Percentiles rank a stretch among this genome's conserved stretches.
Evolutionary conservation across 2,797 vertebrate species (phyloP).

Genomic region (Thripadectes ignobilis): DNA sequence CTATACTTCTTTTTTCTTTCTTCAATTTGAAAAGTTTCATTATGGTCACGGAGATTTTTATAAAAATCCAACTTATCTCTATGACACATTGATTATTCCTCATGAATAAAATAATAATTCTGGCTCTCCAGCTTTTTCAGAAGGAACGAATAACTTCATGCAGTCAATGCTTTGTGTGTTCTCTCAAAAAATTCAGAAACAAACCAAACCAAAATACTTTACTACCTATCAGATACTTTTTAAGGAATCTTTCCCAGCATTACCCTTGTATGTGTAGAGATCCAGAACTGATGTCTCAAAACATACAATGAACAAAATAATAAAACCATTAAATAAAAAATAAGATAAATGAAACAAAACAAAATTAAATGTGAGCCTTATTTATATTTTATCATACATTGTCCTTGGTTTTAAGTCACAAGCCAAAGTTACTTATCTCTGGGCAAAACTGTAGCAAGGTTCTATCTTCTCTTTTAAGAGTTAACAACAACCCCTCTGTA

Average conservation of each 20-base stretch:
- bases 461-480: background rate
- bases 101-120: slow-evolving; percentile 60
- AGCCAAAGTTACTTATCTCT: background rate
- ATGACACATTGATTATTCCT: slow-evolving; percentile 54
- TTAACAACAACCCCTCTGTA: background rate
- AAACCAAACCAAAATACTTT: background rate
- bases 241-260: background rate
- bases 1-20: background rate
- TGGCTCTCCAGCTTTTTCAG: slow-evolving; percentile 23
- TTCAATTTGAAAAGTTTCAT: background rate
- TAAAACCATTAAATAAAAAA: background rate
- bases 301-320: background rate
- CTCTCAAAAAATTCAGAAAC: background rate
- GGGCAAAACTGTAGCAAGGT: background rate
- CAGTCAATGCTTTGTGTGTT: background rate
- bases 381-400: background rate
- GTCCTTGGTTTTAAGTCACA: background rate
- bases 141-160: background rate
- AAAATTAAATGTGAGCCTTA: background rate
- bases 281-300: background rate
- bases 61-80: slow-evolving; percentile 34
- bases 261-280: background rate
- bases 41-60: slow-evolving; percentile 10
- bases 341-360: background rate
- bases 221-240: background rate